phyloP scores from a whole-genome alignment of 1,140 invertebrate species.

The Paraescarpia echinospica region DNA sequence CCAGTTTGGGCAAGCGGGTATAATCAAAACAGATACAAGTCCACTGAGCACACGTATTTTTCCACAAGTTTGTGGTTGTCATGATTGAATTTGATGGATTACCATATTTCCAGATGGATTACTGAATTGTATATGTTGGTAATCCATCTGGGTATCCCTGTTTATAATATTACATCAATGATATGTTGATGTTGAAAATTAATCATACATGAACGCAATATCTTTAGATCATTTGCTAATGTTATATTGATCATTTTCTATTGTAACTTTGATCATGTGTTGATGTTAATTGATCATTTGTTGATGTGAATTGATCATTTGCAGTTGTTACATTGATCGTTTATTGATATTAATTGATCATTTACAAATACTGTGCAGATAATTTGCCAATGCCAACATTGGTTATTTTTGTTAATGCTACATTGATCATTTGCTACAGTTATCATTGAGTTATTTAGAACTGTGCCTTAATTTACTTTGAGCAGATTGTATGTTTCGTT shows the following conservation, averaged over 20 bases:
- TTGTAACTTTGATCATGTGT: not conserved
- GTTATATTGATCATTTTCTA: not conserved
- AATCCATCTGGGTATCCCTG: no score
- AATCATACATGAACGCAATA: no score
- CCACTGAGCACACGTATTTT: no score
- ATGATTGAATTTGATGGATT: no score
- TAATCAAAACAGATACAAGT: no score
- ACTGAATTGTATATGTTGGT: no score
- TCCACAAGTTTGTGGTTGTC: no score
- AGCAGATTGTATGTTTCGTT: not conserved
- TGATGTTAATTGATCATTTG: not conserved
- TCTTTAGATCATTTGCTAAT: not conserved
- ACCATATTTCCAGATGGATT: no score
- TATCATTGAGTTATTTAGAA: not conserved
- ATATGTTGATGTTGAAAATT: no score
- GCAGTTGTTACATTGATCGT: not conserved
- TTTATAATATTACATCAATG: no score
- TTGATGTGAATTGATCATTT: not conserved
- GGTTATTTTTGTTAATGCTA: not conserved
- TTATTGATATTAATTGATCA: not conserved
- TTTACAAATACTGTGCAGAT: not conserved
- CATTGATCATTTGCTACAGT: not conserved
- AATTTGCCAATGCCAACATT: no score
- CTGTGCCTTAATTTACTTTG: not conserved
- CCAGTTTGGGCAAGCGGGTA: no score